A percentile compares a stretch with the other conserved stretches of the same genome.
Conservation (phyloP, 2,888 invertebrate genomes). For the Gnatocerus cornutus region DNA sequence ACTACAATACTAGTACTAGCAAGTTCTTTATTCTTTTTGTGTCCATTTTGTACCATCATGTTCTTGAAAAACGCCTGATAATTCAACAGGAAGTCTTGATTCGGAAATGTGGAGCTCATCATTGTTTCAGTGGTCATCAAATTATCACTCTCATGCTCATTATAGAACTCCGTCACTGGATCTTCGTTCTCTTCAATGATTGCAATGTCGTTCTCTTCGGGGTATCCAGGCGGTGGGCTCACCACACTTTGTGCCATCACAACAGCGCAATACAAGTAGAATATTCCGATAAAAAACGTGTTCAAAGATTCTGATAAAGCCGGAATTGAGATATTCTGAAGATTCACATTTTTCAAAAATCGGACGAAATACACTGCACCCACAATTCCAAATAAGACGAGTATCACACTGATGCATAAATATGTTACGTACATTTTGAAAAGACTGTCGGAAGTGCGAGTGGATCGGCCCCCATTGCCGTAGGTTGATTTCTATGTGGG, state of each 20-base stretch:
- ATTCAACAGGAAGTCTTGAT: constrained; percentile 53
- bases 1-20: neutral
- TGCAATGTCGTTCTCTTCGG: constrained; percentile 26
- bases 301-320: constrained; percentile 63
- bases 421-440: constrained; percentile 64
- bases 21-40: constrained; percentile 34
- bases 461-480: constrained; percentile 24
- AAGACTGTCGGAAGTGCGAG: neutral
- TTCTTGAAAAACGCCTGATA: constrained; percentile 57
- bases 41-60: constrained; percentile 53
- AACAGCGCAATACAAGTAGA: constrained; percentile 62
- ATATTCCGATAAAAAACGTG: constrained; percentile 64
- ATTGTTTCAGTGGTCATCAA: neutral
- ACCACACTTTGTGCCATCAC: constrained; percentile 45
- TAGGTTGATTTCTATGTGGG: constrained; percentile 17
- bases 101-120: neutral
- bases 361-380: constrained; percentile 61
- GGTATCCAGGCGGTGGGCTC: neutral
- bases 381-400: constrained; percentile 59
- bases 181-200: constrained; percentile 50
- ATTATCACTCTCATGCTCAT: neutral
- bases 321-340: constrained; percentile 53
- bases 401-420: constrained; percentile 60
- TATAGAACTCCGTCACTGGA: constrained; percentile 40
- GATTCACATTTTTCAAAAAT: constrained; percentile 56